A percentile compares a stretch with the other conserved stretches of the same genome.
Conservation (phyloP, 2,797 vertebrate species). For the Falco rusticolus region DNA sequence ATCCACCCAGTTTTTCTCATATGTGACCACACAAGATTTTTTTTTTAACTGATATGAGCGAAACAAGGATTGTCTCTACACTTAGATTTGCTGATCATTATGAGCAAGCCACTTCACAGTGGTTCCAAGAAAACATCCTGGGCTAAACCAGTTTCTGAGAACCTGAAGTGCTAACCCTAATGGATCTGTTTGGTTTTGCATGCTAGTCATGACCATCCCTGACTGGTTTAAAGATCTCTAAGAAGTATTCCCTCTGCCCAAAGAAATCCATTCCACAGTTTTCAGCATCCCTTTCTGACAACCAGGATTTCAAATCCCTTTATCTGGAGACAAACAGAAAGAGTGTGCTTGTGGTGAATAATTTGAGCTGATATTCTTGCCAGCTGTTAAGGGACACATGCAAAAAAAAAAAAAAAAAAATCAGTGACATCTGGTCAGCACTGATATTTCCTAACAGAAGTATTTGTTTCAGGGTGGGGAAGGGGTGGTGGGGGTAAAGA, state of each 20-base stretch:
- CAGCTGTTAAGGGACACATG: slow-evolving; percentile 75
- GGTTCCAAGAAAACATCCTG: not conserved
- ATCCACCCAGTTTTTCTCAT: not conserved
- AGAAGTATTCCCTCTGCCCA: slow-evolving; percentile 31
- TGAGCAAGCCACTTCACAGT: not conserved
- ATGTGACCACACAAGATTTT: not conserved
- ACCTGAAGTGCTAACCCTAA: not conserved
- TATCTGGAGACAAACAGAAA: slow-evolving; percentile 77
- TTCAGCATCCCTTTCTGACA: slow-evolving; percentile 65
- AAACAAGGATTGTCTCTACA: not conserved
- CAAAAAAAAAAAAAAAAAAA: slow-evolving; percentile 2
- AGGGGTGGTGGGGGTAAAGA: not conserved
- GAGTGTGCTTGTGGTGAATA: slow-evolving; percentile 69
- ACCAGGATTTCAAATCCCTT: slow-evolving; percentile 73
- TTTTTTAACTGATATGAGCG: not conserved
- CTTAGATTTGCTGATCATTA: not conserved
- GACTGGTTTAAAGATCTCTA: slow-evolving; percentile 15
- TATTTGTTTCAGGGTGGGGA: slow-evolving; percentile 31
- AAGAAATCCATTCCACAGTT: slow-evolving; percentile 73
- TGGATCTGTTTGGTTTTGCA: not conserved
- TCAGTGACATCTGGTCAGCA: slow-evolving; percentile 73
- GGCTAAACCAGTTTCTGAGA: slow-evolving; percentile 12
- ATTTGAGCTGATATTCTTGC: slow-evolving; percentile 73
- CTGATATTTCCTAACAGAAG: slow-evolving; percentile 66
- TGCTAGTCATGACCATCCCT: not conserved